A percentile compares a stretch with the other conserved stretches of the same genome.
Evolutionary conservation across 2,888 invertebrate species (phyloP).

Genomic region (Listrodromus nycthemerus): DNA sequence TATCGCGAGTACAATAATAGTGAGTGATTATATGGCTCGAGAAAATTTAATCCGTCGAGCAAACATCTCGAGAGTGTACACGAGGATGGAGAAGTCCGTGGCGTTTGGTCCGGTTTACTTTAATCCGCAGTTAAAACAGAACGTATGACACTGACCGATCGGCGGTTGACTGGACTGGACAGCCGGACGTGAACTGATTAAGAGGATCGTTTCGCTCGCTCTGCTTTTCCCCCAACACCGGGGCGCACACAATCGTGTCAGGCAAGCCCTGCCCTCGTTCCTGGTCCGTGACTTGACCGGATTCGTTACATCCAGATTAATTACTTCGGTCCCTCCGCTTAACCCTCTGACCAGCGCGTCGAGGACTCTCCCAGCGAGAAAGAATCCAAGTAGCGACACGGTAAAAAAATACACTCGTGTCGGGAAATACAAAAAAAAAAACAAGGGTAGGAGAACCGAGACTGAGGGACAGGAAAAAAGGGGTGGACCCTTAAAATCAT

Average conservation of each 20-base stretch:
- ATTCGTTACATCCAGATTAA: slow-evolving; percentile 69
- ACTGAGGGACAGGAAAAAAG: slow-evolving; percentile 62
- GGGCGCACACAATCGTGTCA: slow-evolving; percentile 14
- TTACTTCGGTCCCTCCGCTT: slow-evolving; percentile 49
- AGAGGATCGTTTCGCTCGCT: slow-evolving; percentile 66
- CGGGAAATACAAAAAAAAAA: slow-evolving; percentile 41
- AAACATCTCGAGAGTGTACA: slow-evolving; percentile 70
- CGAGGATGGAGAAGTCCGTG: slow-evolving; percentile 43
- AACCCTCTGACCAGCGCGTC: slow-evolving; percentile 39
- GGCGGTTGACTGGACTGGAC: slow-evolving; percentile 71
- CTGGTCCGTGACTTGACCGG: slow-evolving; percentile 24
- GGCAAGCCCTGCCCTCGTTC: neutral
- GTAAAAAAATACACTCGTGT: neutral
- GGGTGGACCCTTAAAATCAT: slow-evolving; percentile 77
- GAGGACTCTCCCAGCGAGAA: neutral
- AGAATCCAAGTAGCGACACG: neutral
- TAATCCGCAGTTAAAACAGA: slow-evolving; percentile 82
- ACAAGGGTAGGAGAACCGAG: slow-evolving; percentile 24
- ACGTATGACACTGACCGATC: slow-evolving; percentile 81
- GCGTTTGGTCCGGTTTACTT: slow-evolving; percentile 69
- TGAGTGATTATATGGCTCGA: slow-evolving; percentile 60
- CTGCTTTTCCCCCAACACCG: slow-evolving; percentile 66
- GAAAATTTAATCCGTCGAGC: slow-evolving; percentile 73
- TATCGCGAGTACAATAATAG: slow-evolving; percentile 51
- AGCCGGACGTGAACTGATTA: slow-evolving; percentile 77